Base-by-base conservation (phyloP, 1,140 invertebrate genomes). In the Conus betulinus region DNA sequence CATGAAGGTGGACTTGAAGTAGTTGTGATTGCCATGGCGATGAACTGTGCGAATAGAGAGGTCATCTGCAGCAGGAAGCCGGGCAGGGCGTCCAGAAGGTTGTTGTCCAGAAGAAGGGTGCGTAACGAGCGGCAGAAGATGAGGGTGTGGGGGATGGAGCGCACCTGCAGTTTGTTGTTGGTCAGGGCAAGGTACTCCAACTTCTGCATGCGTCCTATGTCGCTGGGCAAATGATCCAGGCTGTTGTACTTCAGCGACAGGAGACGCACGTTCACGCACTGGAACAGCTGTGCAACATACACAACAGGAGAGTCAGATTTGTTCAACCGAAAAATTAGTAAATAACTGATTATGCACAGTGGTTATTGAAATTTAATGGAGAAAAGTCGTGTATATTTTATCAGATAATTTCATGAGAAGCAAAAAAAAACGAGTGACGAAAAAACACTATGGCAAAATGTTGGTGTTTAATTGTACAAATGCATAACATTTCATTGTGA, bases 1-100 rank as follows among this genome's bases (percentile, higher is more conserved):
- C 95, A 96, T 96, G 89, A 96, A 96, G 10, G 96, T 96, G 20
- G 96, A 95, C 89, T 96, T 96, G 90, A 96, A 96, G 90, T 96
- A 96, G 90, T 96, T 96, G 91, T 96, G 95, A 91, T 96, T 96
- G 52, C 96, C 96, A 94, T 96, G 95, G 27, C 96, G 94, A 94
- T 96, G 95, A 17, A 96, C 95, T 27, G 95, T 96, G 82, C 94
- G 91, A 17, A 96, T 92, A 84, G 93, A 84, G 93, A 93, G 13
- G 93, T 90, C 94, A 96, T 95, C 53, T 94, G 89, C 17, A 95
- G 91, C 25, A 96, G 90, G 89, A 96, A 96, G 11, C 96, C 96
- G 55, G 96, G 96, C 25, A 96, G 90, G 25, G 96, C 96, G 93
- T 96, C 96, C 11, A 96, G 92, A 13, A 95, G 93, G 87, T 96